Evolutionary conservation across 2,113 vertebrate genomes (phyloP), one percentile per base, ranked within the genome.

Genomic region (Cavia aperea): DNA sequence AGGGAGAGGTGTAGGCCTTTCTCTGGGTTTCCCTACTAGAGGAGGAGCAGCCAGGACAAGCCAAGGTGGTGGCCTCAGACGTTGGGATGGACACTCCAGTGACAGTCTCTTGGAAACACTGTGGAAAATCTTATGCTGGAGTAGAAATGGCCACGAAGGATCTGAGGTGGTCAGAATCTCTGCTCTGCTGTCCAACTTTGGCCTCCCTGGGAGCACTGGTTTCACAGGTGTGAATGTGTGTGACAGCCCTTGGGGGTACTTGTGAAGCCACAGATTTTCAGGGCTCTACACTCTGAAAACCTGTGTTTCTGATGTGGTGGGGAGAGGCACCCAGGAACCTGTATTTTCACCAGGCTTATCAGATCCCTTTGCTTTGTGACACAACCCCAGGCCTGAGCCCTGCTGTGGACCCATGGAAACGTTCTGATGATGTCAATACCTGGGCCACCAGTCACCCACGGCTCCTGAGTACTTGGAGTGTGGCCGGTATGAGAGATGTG

Each of bases 11-110:
- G 92, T 93, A 90, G 86, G 96, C 93, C 95, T 83, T 96, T 94
- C 96, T 97, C 97, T 94, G 96, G 97, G 96, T 96, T 96, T 94
- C 95, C 96, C 91, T 92, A 88, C 91, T 63, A 72, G 94, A 95
- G 94, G 96, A 96, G 94, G 94, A 96, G 93, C 58, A 89, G 77
- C 78, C 66, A 90, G 86, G 95, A 92, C 94, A 96, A 60, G 8
- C 86, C 21, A 31, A 81, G 82, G 43, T 51, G 86, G 39, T 14
- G 54, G 62, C 58, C 81, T 94, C 33, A 18, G 86, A 86, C 95
- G 86, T 0, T 0, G 43, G 46, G 72, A 68, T 15, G 51, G 43
- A 92, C 10, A 8, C 68, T 87, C 88, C 31, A 12, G 13, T 82
- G 92, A 92, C 39, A 54, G 8, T 2, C 15, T 94, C 72, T 79